Conservation (phyloP, 2,113 vertebrate genomes). For the Leuciscus idus region DNA sequence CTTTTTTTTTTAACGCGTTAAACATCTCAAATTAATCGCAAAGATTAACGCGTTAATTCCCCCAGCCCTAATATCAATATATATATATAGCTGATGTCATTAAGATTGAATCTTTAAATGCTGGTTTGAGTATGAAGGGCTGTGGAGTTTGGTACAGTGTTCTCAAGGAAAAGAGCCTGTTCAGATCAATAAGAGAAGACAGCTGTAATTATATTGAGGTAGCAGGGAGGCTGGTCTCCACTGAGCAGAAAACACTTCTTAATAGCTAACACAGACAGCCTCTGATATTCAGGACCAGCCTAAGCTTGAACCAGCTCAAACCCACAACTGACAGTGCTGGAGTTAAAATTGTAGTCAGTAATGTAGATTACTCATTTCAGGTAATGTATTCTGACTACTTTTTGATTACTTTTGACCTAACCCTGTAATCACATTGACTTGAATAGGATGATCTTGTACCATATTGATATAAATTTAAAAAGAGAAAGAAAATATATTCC, state of each 20-base stretch:
- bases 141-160: background rate
- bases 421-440: too few species aligned
- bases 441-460: too few species aligned
- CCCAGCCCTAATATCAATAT: too few species aligned
- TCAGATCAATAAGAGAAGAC: constrained; percentile 48
- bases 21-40: too few species aligned
- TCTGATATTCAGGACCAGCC: background rate
- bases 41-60: too few species aligned
- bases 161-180: constrained; percentile 33
- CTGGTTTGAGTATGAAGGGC: background rate
- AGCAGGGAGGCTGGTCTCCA: constrained; percentile 20
- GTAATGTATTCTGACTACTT: too few species aligned
- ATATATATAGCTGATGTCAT: constrained; percentile 23
- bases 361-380: too few species aligned
- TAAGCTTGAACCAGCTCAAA: background rate
- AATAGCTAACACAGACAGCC: constrained; percentile 12
- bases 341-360: too few species aligned
- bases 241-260: background rate
- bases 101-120: constrained; percentile 26
- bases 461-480: too few species aligned
- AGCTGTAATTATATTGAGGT: constrained; percentile 44
- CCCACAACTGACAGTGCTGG: background rate
- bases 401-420: too few species aligned
- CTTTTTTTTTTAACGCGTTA: too few species aligned
- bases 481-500: too few species aligned